Evolutionary conservation across 2,888 invertebrate genomes (phyloP).

Genomic region (Agrotis exclamationis): DNA sequence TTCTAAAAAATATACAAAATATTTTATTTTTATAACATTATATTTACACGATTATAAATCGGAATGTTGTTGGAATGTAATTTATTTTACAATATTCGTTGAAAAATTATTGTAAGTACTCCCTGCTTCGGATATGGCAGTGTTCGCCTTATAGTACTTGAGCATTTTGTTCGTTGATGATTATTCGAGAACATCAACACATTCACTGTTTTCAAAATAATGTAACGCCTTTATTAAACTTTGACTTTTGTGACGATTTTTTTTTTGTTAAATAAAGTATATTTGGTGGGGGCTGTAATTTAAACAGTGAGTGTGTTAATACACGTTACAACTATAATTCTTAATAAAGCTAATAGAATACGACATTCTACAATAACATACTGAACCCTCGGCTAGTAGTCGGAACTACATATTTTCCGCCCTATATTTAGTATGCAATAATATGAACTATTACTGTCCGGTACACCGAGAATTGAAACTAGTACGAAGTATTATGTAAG

Average conservation of each 20-base stretch:
- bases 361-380: constrained; percentile 76
- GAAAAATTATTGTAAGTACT: constrained; percentile 69
- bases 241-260: constrained; percentile 74
- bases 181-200: constrained; percentile 88
- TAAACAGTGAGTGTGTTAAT: constrained; percentile 91
- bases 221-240: constrained; percentile 60
- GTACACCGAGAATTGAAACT: constrained; percentile 83
- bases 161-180: constrained; percentile 86
- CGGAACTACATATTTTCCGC: constrained; percentile 32
- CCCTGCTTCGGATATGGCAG: constrained; percentile 84
- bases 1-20: constrained; percentile 81
- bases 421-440: constrained; percentile 53
- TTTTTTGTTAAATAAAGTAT: constrained; percentile 72
- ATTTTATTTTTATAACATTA: constrained; percentile 70
- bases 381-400: constrained; percentile 62
- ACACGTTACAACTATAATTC: constrained; percentile 77
- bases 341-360: constrained; percentile 88
- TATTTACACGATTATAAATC: constrained; percentile 81
- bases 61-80: constrained; percentile 77
- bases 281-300: constrained; percentile 86
- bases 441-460: constrained; percentile 50
- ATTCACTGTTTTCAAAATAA: constrained; percentile 85
- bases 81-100: constrained; percentile 66
- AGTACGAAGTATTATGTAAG: constrained; percentile 87
- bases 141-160: constrained; percentile 88